Evolutionary conservation across 1,140 invertebrate species (phyloP), one percentile per base, ranked within the genome.

Genomic region (Globodera rostochiensis): DNA sequence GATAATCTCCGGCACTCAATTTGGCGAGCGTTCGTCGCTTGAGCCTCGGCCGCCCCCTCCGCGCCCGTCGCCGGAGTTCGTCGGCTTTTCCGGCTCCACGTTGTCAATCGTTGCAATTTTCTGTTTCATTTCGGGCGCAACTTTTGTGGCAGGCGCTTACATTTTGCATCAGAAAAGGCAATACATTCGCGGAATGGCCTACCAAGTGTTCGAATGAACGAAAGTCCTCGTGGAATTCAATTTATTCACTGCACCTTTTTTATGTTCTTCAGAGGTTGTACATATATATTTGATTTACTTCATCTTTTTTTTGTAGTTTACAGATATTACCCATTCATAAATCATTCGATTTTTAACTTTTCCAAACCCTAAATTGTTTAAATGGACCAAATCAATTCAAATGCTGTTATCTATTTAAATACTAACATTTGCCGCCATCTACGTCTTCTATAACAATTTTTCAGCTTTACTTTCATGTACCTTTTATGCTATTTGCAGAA

Each of bases 141-240:
- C 13, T 46, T 50, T 84, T 15, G 73, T 81, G 1, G 81, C 85
- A 3, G 84, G 82, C 36, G 19, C 76, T 25, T 85, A 86, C 47
- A 53, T 85, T 13, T 84, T 85, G 21, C 82, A 86, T 49, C 69
- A 45, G 50, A 85, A 86, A 75, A 77, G 84, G 13, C 80, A 86
- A 50, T 50, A 46, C 49, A 84, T 85, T 57, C 82, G 86, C n/a
- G 84, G 84, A 15, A 86, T 85, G 70, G 85, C 84, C 7, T 85
- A 85, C 77, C 84, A 85, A 66, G 84, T 85, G 25, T 85, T 85
- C 74, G 84, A 85, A 71, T 85, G 67, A 86, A 25, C 11, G 19
- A 64, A 64, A 13, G 3, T 15, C 13, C 57, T 4, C 19, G 13
- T 53, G 7, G 7, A 36, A 64, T 78, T 4, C 0, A 9, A 36